A percentile compares a stretch with the other conserved stretches of the same genome.
phyloP scores from a whole-genome alignment of 2,797 vertebrate species.

The Oreortyx pictus region DNA sequence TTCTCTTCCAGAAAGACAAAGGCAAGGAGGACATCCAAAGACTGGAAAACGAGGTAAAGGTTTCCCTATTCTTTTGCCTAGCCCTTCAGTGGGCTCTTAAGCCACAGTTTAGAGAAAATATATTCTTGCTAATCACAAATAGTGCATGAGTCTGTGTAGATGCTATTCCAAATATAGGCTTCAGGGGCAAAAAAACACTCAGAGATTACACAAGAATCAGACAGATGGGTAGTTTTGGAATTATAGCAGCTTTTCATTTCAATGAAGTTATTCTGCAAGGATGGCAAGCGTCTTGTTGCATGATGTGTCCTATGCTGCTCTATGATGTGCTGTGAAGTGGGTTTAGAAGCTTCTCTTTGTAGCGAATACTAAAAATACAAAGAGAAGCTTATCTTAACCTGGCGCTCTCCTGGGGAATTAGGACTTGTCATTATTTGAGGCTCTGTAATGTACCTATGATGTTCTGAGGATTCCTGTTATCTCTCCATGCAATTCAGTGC shows the following conservation, averaged over 20 bases:
- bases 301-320: rapidly evolving
- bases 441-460: rapidly evolving
- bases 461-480: neutral
- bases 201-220: neutral
- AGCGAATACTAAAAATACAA: neutral
- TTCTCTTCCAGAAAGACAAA: neutral
- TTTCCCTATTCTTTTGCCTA: neutral
- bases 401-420: neutral
- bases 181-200: neutral
- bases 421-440: neutral
- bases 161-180: neutral
- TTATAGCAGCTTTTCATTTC: neutral
- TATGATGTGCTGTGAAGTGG: rapidly evolving
- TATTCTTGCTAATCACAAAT: neutral
- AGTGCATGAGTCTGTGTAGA: neutral
- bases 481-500: rapidly evolving
- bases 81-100: neutral
- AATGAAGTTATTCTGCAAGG: neutral
- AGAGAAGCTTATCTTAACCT: neutral
- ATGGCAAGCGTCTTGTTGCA: rapidly evolving
- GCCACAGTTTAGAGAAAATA: neutral
- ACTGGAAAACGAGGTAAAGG: neutral
- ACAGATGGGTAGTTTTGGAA: neutral
- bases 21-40: conserved; percentile 1
- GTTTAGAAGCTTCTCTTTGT: neutral